phyloP scores from a whole-genome alignment of 2,888 invertebrate genomes.

The Tipula unca region DNA sequence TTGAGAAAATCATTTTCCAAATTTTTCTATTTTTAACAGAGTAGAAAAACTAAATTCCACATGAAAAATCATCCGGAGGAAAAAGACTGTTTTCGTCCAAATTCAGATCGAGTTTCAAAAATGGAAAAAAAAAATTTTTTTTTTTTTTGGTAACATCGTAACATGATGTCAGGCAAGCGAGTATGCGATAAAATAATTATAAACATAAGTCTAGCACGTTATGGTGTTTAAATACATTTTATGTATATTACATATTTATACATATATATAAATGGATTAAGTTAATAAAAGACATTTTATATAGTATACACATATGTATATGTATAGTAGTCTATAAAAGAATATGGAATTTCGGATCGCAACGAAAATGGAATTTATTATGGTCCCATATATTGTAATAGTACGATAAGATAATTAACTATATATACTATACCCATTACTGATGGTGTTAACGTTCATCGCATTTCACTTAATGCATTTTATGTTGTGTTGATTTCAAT shows the following conservation, averaged over 20 bases:
- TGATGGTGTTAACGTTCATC: background rate
- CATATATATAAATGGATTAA: background rate
- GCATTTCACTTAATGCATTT: background rate
- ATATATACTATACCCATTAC: background rate
- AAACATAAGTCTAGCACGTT: background rate
- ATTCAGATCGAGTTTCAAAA: background rate
- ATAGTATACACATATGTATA: background rate
- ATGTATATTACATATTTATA: background rate
- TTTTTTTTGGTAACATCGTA: background rate
- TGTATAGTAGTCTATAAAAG: background rate
- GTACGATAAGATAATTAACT: background rate
- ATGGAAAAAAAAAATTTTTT: background rate
- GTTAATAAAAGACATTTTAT: background rate
- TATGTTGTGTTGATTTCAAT: background rate
- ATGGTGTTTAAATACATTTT: background rate
- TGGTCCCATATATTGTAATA: too few species aligned
- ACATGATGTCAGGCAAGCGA: background rate
- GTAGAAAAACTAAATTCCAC: background rate
- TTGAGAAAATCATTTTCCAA: conserved; percentile 8
- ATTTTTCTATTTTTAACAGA: background rate
- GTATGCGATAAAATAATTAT: background rate
- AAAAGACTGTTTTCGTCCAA: background rate
- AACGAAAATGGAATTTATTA: background rate
- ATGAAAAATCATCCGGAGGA: background rate
- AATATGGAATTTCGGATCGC: background rate